Evolutionary conservation across 2,797 vertebrate genomes (phyloP).

Genomic region (Falco columbarius): DNA sequence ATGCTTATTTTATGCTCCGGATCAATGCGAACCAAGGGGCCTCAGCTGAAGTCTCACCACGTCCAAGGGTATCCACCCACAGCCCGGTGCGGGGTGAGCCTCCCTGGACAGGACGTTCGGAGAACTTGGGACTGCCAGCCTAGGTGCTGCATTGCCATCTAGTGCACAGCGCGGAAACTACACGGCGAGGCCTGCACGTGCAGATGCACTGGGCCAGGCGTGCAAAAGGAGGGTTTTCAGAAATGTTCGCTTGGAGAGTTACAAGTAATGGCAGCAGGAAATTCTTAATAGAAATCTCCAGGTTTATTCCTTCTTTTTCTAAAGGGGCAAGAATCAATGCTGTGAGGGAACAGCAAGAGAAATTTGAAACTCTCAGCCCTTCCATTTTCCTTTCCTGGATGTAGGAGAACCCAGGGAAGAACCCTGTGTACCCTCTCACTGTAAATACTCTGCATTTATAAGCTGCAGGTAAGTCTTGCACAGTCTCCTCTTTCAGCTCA

Average conservation of each 20-base stretch:
- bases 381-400: background rate
- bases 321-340: background rate
- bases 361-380: background rate
- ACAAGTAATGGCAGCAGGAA: background rate
- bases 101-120: background rate
- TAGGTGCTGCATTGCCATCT: slow-evolving; percentile 54
- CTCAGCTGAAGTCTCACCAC: background rate
- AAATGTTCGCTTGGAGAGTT: fast-evolving
- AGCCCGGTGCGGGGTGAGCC: fast-evolving
- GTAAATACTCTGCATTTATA: background rate
- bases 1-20: background rate
- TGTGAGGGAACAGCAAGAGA: background rate
- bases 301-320: background rate
- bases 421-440: fast-evolving
- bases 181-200: fast-evolving
- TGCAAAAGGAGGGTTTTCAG: background rate
- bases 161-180: background rate
- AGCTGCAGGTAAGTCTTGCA: background rate
- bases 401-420: background rate
- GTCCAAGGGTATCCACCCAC: background rate
- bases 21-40: background rate
- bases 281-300: background rate
- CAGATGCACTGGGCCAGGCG: fast-evolving
- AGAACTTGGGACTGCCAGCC: background rate
- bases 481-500: background rate